A percentile compares a stretch with the other conserved stretches of the same genome.
Evolutionary conservation across 2,888 invertebrate genomes (phyloP).

Genomic region (Ormyrus thymus): DNA sequence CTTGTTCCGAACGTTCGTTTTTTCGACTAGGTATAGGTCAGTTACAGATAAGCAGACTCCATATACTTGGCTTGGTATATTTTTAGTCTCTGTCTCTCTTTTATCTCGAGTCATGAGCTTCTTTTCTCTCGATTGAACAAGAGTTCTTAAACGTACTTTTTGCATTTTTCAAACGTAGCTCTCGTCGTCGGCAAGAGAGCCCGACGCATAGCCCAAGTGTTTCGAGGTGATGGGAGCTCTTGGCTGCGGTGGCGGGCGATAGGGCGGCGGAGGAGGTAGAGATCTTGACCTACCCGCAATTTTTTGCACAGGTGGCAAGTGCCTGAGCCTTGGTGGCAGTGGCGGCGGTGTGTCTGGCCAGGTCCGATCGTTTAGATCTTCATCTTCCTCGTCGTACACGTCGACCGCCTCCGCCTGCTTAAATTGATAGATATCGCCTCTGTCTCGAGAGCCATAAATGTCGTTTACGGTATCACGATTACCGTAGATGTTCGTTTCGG

Average conservation of each 20-base stretch:
- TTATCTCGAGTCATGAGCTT: constrained; percentile 47
- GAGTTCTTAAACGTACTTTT: neutral
- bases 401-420: constrained; percentile 70
- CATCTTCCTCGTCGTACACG: constrained; percentile 75
- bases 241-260: constrained; percentile 72
- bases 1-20: constrained; percentile 38
- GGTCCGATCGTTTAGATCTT: constrained; percentile 61
- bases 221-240: constrained; percentile 68
- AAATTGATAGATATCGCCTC: constrained; percentile 68
- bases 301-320: constrained; percentile 80
- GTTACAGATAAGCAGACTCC: constrained; percentile 48
- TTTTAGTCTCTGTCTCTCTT: constrained; percentile 49
- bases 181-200: constrained; percentile 73
- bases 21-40: constrained; percentile 56
- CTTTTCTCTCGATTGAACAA: constrained; percentile 16
- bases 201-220: constrained; percentile 67
- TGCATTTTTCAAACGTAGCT: constrained; percentile 69
- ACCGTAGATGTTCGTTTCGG: constrained; percentile 65
- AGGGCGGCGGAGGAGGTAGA: constrained; percentile 72
- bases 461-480: constrained; percentile 68
- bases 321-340: constrained; percentile 79
- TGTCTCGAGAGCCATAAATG: constrained; percentile 67
- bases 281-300: constrained; percentile 72
- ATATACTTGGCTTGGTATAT: constrained; percentile 38
- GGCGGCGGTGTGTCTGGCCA: constrained; percentile 78